Conservation (phyloP, 2,888 invertebrate species). For the Aporophyla lueneburgensis region DNA sequence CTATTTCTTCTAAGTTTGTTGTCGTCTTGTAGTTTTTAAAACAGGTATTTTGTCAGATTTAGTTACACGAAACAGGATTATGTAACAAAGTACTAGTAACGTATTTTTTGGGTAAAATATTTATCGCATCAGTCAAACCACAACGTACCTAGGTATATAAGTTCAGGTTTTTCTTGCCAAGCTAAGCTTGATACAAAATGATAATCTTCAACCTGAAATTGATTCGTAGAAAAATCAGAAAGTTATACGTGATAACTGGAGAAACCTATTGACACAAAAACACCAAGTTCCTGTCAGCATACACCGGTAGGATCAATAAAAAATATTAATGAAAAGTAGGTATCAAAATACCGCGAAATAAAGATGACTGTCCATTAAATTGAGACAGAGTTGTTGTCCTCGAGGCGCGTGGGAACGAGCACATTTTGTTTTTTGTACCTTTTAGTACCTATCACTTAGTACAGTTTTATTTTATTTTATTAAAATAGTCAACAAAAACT, state of each 20-base stretch:
- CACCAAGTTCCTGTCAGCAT: not conserved
- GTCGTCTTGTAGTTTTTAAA: not conserved
- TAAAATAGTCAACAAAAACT: not conserved
- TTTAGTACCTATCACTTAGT: not conserved
- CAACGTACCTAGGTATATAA: not conserved
- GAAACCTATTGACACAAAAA: constrained; percentile 1
- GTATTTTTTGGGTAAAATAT: not conserved
- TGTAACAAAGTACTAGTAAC: not conserved
- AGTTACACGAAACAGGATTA: not conserved
- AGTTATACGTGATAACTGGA: not conserved
- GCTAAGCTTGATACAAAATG: too few species aligned
- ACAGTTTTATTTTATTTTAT: not conserved
- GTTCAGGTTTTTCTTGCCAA: not conserved
- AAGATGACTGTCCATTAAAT: constrained; percentile 47
- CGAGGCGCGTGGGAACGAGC: constrained; percentile 52
- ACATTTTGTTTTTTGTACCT: constrained; percentile 14
- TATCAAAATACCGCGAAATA: constrained; percentile 47
- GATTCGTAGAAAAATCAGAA: not conserved
- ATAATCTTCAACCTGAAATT: not conserved
- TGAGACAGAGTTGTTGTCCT: constrained; percentile 53
- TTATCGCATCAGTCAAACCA: not conserved
- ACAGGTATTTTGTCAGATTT: not conserved
- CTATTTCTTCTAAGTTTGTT: not conserved
- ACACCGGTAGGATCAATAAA: constrained; percentile 2
- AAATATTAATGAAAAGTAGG: constrained; percentile 28